Base-by-base conservation (phyloP, 2,888 invertebrate genomes). In the Stratiomys singularior region DNA sequence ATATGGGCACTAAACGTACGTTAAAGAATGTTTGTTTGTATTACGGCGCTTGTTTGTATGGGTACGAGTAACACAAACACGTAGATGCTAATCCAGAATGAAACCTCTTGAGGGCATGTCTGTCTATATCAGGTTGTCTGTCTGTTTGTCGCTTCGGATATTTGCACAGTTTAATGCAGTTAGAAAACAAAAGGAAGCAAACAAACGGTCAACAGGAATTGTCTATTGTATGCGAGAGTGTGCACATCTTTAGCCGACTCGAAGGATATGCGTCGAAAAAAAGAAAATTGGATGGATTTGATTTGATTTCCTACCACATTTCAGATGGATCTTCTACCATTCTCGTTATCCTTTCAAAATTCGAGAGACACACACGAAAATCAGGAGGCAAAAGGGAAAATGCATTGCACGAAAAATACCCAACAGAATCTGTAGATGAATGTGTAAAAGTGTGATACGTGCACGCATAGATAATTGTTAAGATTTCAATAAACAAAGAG, bases 101-200 rank as follows among this genome's bases (percentile, higher is more conserved):
- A 52, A 37, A 52, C 52, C 52, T 52, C 52, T 52, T 52, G 52
- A 52, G 52, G 18, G 15, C n/a, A 52, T 52, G 52, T 9, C 52
- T 52, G 52, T n/a, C 66, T 30, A 15, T n/a, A 18, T 9, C 64
- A 28, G 64, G 15, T 28, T 64, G 66, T 66, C 37, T 28, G 30
- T 37, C 66, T 37, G 66, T 66, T 27, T 66, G 37, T 66, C 37
- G n/a, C 52, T 13, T 52, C 52, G 37, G 69, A 46, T 46, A n/a
- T 56, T 52, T 28, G 71, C 9, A 56, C 30, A 28, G 28, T 27
- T 69, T 46, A 69, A 72, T 56, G 30, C 52, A 52, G 27, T 56
- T 52, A n/a, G 52, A 56, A 56, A 52, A 72, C 56, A 72, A 72
- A n/a, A 27, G 71, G 44, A 18, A 44, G 21, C 23, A 67, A 37